These are phyloP conservation scores for Rhineura floridana DNA, from an alignment of 2,113 vertebrate genomes.

Conservation along the genomic window DNA sequence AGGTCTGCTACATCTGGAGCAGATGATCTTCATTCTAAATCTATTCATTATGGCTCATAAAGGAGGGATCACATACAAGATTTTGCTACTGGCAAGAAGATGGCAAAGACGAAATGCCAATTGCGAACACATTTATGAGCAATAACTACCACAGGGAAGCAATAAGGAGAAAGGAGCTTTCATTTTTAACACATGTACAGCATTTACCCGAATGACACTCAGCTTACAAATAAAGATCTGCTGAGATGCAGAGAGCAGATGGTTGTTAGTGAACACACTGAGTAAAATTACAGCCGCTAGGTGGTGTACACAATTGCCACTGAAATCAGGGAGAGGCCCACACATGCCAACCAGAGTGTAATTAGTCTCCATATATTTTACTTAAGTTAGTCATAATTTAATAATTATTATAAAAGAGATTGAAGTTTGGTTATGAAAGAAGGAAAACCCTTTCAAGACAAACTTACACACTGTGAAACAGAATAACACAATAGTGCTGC, in stretches of 20 bases:
- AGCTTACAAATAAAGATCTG: slow-evolving; percentile 36
- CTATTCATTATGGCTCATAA: slow-evolving; percentile 35
- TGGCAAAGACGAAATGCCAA: slow-evolving; percentile 39
- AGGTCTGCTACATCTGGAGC: slow-evolving; percentile 28
- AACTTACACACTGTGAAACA: neutral
- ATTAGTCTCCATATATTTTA: slow-evolving; percentile 43
- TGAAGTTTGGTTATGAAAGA: neutral
- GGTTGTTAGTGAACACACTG: neutral
- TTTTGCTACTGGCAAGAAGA: slow-evolving; percentile 46
- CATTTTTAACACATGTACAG: slow-evolving; percentile 47
- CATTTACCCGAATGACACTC: slow-evolving; percentile 37
- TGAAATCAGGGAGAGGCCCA: slow-evolving; percentile 14
- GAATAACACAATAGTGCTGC: neutral
- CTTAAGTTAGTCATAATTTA: neutral
- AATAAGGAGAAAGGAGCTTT: slow-evolving; percentile 35
- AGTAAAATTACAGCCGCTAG: slow-evolving; percentile 8
- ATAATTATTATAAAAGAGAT: neutral
- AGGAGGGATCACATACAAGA: slow-evolving; percentile 19
- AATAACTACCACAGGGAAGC: neutral
- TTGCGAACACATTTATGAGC: slow-evolving; percentile 52
- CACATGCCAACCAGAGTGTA: slow-evolving; percentile 14
- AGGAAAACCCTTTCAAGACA: neutral
- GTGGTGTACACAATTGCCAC: slow-evolving; percentile 20
- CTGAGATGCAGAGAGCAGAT: slow-evolving; percentile 28
- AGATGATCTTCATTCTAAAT: slow-evolving; percentile 46